Evolutionary conservation across 2,113 vertebrate genomes (phyloP).

Genomic region (Dicaeum eximium): DNA sequence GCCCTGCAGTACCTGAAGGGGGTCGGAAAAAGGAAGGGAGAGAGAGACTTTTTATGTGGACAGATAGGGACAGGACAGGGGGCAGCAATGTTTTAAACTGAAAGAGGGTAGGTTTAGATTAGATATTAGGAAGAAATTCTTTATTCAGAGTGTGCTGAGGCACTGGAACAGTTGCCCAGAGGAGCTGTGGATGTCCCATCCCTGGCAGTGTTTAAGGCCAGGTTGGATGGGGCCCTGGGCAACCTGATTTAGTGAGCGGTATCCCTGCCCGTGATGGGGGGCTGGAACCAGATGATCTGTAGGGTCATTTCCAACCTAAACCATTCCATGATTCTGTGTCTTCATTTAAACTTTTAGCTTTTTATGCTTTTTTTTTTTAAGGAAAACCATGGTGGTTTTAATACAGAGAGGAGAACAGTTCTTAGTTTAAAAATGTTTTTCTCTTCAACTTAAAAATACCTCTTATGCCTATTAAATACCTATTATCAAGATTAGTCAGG

Average conservation of each 20-base stretch:
- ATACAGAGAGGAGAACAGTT: background rate
- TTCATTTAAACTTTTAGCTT: background rate
- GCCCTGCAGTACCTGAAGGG: background rate
- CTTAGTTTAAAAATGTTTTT: background rate
- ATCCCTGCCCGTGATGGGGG: background rate
- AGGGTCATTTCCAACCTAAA: background rate
- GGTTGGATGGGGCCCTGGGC: background rate
- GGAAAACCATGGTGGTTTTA: background rate
- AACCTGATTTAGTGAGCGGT: too few species aligned
- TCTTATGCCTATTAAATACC: background rate
- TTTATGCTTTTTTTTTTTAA: background rate
- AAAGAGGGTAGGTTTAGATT: background rate
- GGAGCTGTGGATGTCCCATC: background rate
- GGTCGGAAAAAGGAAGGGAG: background rate
- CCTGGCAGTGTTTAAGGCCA: background rate
- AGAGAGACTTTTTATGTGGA: background rate
- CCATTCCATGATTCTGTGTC: background rate
- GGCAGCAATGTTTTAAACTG: background rate
- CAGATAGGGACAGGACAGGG: background rate
- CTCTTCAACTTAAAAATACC: background rate
- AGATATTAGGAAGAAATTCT: background rate
- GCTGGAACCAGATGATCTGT: background rate
- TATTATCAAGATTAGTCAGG: background rate
- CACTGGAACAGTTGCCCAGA: background rate
- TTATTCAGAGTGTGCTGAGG: background rate